Base-by-base conservation (phyloP, 2,888 invertebrate genomes). In the Creontiades dilutus region DNA sequence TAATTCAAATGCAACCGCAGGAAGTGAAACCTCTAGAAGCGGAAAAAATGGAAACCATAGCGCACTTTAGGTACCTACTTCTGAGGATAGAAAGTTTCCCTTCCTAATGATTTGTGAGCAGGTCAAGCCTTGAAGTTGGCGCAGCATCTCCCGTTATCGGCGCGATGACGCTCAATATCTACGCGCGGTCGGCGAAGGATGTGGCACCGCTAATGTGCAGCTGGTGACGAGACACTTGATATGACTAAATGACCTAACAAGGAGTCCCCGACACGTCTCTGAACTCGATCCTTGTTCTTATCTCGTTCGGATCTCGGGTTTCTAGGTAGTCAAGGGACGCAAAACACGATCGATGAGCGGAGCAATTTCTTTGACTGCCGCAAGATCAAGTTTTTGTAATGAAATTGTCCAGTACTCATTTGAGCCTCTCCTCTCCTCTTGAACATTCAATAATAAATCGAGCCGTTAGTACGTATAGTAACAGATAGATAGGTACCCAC, bases 221-320 rank as follows among this genome's bases (percentile, higher is more conserved):
- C 61, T 61, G 9, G n/a, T 61, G 61, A 19, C 61, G 19, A n/a
- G 61, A 61, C 61, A 61, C 61, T 61, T 61, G 61, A 61, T 61
- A 61, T 61, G 61, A 61, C 61, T 61, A 61, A 61, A 61, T 61
- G 61, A 61, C 61, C 61, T 61, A 19, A 61, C 61, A 61, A 61
- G 61, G 61, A 16, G 61, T 16, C 61, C 61, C 9, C n/a, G 19
- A 61, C 61, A 61, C 61, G 61, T 61, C 61, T 61, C 61, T 61
- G n/a, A 61, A 61, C 61, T 19, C 61, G 61, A 61, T 61, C 61
- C 19, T 61, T 19, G 61, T 19, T 9, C 61, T 61, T 61, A 61
- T 61, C 61, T 14, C n/a, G 61, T 61, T 61, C 61, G n/a, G 61
- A 61, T 61, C 61, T 61, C 61, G 19, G 61, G 61, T 61, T 61